Evolutionary conservation across 2,113 vertebrate species (phyloP).

Genomic region (Pseudorectes ferrugineus): DNA sequence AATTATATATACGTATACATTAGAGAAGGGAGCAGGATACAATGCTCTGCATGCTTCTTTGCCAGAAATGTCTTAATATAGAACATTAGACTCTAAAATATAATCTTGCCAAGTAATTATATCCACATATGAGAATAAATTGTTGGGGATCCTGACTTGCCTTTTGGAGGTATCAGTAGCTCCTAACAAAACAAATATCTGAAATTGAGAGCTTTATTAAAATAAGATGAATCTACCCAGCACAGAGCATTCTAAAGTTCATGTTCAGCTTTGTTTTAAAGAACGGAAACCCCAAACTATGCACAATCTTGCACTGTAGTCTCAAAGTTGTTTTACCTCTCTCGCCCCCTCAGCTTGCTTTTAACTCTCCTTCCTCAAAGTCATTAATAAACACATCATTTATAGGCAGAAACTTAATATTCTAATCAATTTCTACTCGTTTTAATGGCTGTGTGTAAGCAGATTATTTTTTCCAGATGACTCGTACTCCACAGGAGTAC

Average conservation of each 20-base stretch:
- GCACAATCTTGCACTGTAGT: not conserved
- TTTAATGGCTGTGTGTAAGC: not conserved
- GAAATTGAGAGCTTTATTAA: not conserved
- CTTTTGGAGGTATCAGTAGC: not conserved
- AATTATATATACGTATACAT: not conserved
- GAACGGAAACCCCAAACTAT: not conserved
- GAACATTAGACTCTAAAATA: not conserved
- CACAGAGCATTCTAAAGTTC: not conserved
- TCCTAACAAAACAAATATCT: not conserved
- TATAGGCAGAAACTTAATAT: not conserved
- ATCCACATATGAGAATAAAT: not conserved
- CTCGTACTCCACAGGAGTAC: conserved; percentile 23
- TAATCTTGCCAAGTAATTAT: not conserved
- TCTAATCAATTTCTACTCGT: not conserved
- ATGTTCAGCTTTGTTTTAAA: not conserved
- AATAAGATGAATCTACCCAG: not conserved
- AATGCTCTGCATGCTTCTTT: not conserved
- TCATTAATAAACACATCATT: not conserved
- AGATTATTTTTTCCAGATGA: not conserved
- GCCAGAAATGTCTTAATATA: not conserved
- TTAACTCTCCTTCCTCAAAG: not conserved
- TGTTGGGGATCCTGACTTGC: not conserved
- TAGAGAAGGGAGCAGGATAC: not conserved
- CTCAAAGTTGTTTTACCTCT: not conserved
- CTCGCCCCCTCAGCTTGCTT: not conserved